These are phyloP conservation scores for Phengaris alcon DNA, from an alignment of 2,888 invertebrate species.

Conservation along the genomic window DNA sequence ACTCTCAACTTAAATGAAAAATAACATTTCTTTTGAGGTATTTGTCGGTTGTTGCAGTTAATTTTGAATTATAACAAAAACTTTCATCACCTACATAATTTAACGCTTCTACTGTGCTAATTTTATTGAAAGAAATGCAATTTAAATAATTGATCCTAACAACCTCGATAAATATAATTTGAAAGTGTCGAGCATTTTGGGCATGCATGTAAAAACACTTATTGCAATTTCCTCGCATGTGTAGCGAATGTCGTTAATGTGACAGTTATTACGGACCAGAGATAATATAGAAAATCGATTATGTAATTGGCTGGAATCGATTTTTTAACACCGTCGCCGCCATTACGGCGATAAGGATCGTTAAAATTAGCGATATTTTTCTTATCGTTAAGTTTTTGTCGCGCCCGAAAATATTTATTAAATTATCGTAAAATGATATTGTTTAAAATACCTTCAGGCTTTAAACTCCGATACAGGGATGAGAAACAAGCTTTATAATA, in stretches of 20 bases:
- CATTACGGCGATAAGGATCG: slow-evolving; percentile 23
- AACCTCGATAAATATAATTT: slow-evolving; percentile 19
- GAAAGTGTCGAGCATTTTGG: slow-evolving; percentile 3
- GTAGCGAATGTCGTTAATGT: slow-evolving; percentile 22
- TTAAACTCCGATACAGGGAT: slow-evolving; percentile 7
- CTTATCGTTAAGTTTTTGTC: slow-evolving; percentile 24
- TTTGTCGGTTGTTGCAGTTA: not conserved
- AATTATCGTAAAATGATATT: slow-evolving; percentile 27
- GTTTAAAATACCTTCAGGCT: slow-evolving; percentile 17
- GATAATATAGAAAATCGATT: slow-evolving; percentile 26
- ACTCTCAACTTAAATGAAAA: too few relatives aligned
- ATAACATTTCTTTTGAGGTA: not conserved
- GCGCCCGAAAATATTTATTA: slow-evolving; percentile 24
- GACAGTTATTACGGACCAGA: slow-evolving; percentile 22
- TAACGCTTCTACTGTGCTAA: not conserved
- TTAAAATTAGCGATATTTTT: slow-evolving; percentile 26
- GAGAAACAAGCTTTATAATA: not conserved
- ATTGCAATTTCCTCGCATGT: not conserved
- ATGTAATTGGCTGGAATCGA: slow-evolving; percentile 19
- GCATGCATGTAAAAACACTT: slow-evolving; percentile 9
- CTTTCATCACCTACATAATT: not conserved
- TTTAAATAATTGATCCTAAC: slow-evolving; percentile 13
- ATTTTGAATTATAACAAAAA: not conserved
- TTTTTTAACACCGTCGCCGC: slow-evolving; percentile 23
- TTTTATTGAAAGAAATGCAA: slow-evolving; percentile 3